Evolutionary conservation across 2,888 invertebrate species (phyloP).

Genomic region (Blastobasis lacticolella): DNA sequence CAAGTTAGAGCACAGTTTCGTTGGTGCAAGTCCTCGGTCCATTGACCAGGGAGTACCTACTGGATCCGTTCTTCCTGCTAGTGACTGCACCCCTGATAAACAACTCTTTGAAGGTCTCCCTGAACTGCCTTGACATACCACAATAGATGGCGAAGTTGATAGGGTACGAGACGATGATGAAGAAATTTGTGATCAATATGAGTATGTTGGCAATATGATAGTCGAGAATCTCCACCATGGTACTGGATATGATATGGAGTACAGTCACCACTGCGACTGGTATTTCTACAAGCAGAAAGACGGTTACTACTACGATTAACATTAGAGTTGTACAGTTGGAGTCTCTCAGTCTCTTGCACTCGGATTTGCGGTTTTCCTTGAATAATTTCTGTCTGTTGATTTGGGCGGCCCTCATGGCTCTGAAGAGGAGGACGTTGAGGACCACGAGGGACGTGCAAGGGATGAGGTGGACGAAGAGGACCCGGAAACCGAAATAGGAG

Average conservation of each 20-base stretch:
- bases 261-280: constrained; percentile 88
- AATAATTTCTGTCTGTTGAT: constrained; percentile 83
- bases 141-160: constrained; percentile 97
- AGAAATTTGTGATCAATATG: constrained; percentile 90
- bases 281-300: constrained; percentile 87
- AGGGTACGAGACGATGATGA: constrained; percentile 92
- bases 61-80: constrained; percentile 79
- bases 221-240: constrained; percentile 81
- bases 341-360: constrained; percentile 84
- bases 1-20: constrained; percentile 82
- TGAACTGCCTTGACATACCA: constrained; percentile 95
- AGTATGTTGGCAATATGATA: constrained; percentile 85
- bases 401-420: constrained; percentile 89
- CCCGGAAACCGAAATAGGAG: constrained; percentile 87
- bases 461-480: constrained; percentile 91
- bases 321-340: constrained; percentile 91
- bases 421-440: constrained; percentile 89
- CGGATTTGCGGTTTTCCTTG: constrained; percentile 83
- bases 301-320: constrained; percentile 90
- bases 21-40: constrained; percentile 88
- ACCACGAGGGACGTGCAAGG: constrained; percentile 93
- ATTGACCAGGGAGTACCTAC: constrained; percentile 86
- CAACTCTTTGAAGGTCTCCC: constrained; percentile 92
- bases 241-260: constrained; percentile 86
- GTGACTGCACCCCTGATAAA: constrained; percentile 80